Percentiles rank a stretch among this genome's conserved stretches.
These are phyloP conservation scores for Copidosoma aretas DNA, from an alignment of 2,888 invertebrate species.

Conservation along the genomic window DNA sequence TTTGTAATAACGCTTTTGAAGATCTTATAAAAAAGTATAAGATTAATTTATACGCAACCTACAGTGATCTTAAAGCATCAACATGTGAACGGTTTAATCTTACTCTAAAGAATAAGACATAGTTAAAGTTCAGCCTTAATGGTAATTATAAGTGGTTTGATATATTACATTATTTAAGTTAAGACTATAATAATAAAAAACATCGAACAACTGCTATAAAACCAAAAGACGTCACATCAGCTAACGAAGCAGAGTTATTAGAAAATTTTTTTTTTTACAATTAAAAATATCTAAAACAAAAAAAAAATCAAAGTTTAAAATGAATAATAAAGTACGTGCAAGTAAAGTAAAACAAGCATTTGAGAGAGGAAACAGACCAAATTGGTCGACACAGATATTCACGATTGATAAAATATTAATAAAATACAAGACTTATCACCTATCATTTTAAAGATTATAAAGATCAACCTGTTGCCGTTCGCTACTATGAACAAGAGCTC, in stretches of 20 bases:
- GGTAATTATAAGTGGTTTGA: slow-evolving; percentile 24
- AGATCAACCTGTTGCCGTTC: neutral
- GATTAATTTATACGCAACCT: slow-evolving; percentile 10
- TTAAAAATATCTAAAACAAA: slow-evolving; percentile 17
- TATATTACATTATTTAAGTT: slow-evolving; percentile 34
- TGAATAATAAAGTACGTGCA: neutral
- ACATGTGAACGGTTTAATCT: slow-evolving; percentile 40
- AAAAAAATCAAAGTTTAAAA: neutral
- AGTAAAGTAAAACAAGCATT: slow-evolving; percentile 38
- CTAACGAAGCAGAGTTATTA: neutral
- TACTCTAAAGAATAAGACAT: slow-evolving; percentile 8
- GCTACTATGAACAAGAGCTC: neutral
- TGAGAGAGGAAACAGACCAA: slow-evolving; percentile 48
- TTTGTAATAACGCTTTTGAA: slow-evolving; percentile 27
- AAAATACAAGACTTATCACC: neutral
- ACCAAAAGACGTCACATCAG: slow-evolving; percentile 39
- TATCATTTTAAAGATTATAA: neutral
- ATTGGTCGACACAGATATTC: slow-evolving; percentile 50
- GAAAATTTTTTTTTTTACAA: neutral
- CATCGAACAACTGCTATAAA: slow-evolving; percentile 11
- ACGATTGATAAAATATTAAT: neutral
- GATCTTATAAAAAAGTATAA: slow-evolving; percentile 19
- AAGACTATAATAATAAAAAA: slow-evolving; percentile 42
- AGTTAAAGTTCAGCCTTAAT: slow-evolving; percentile 1
- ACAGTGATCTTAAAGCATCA: slow-evolving; percentile 14